phyloP scores from a whole-genome alignment of 2,888 invertebrate species.

The Eretmocerus hayati region DNA sequence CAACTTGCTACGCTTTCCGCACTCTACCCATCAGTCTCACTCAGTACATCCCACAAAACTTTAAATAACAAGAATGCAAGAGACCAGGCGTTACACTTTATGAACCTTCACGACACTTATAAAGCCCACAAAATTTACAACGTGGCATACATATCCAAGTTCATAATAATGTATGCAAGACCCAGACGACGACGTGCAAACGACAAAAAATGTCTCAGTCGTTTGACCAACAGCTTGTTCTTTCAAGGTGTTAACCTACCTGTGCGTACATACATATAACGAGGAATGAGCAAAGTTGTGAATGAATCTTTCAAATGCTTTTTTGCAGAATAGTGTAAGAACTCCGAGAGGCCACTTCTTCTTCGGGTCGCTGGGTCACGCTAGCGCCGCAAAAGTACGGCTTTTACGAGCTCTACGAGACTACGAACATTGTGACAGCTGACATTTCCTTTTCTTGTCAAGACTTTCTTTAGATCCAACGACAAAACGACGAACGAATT shows the following conservation, averaged over 20 bases:
- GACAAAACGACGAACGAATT: too few species aligned
- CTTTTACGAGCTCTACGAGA: conserved; percentile 8
- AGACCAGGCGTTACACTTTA: too few species aligned
- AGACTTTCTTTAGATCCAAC: too few species aligned
- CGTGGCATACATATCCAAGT: not conserved
- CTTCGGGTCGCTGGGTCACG: not conserved
- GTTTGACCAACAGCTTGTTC: too few species aligned
- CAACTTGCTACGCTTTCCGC: too few species aligned
- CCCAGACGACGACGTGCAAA: conserved; percentile 9
- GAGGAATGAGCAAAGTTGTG: conserved; percentile 11
- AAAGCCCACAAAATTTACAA: too few species aligned
- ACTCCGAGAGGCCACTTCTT: conserved; percentile 1
- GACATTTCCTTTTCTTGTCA: too few species aligned
- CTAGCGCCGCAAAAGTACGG: conserved; percentile 5
- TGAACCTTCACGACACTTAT: too few species aligned
- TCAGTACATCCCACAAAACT: conserved; percentile 1
- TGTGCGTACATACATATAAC: conserved; percentile 7
- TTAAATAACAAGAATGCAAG: conserved; percentile 7
- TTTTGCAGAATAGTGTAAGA: too few species aligned
- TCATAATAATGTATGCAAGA: conserved; percentile 8
- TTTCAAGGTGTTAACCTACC: too few species aligned
- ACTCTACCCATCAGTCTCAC: conserved; percentile 14
- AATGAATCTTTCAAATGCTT: not conserved
- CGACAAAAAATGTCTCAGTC: conserved; percentile 17
- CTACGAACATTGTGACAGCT: too few species aligned